A percentile compares a stretch with the other conserved stretches of the same genome.
phyloP scores from a whole-genome alignment of 2,113 vertebrate genomes.

The Anarrhichthys ocellatus region DNA sequence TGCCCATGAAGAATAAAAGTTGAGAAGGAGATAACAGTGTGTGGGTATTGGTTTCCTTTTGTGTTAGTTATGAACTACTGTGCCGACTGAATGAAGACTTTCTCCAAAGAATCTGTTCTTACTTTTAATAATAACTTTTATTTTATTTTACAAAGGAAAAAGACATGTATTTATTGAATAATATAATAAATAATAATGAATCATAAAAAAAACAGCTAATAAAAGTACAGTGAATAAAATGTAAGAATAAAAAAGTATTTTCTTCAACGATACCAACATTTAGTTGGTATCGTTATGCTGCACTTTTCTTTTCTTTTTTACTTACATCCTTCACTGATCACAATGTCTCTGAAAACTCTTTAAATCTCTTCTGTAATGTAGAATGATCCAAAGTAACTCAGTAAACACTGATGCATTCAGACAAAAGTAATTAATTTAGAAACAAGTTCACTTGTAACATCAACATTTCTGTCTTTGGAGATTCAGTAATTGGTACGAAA shows the following conservation, averaged over 20 bases:
- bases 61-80: neutral
- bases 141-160: neutral
- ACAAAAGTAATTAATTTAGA: neutral
- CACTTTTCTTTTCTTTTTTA: neutral
- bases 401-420: neutral
- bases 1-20: neutral
- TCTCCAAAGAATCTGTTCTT: neutral
- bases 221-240: neutral
- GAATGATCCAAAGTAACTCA: neutral
- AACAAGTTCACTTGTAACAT: neutral
- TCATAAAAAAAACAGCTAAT: no score
- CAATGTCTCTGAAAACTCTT: neutral
- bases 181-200: no score
- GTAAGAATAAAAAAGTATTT: neutral
- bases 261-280: neutral
- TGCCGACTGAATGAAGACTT: neutral
- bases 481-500: neutral
- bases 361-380: neutral
- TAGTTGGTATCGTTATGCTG: neutral
- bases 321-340: neutral
- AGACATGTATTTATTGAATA: neutral
- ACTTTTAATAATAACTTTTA: neutral
- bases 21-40: neutral
- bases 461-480: neutral
- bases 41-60: neutral